Evolutionary conservation across 2,113 vertebrate genomes (phyloP).

Genomic region (Orthonyx spaldingii): DNA sequence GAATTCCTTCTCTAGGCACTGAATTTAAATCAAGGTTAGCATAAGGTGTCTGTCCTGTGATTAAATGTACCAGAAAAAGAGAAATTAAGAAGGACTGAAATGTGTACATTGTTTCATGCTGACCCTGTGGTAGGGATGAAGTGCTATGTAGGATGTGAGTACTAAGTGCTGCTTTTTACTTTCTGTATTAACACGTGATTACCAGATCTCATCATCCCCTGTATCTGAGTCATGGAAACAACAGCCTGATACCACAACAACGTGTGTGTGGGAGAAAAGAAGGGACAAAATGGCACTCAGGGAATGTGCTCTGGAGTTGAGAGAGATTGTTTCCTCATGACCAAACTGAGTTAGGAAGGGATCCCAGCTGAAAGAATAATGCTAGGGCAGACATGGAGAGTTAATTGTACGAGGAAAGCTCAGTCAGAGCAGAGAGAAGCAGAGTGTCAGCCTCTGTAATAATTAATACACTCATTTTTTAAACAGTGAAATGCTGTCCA

Average conservation of each 20-base stretch:
- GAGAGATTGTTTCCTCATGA: neutral
- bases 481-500: neutral
- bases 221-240: neutral
- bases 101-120: neutral
- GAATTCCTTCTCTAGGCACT: neutral
- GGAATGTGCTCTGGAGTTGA: neutral
- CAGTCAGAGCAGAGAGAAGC: neutral
- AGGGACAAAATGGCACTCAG: neutral
- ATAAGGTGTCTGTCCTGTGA: neutral
- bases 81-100: neutral
- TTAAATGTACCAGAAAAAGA: neutral
- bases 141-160: neutral
- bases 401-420: neutral
- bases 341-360: neutral
- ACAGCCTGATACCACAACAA: neutral
- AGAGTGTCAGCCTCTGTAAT: neutral
- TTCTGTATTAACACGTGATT: neutral
- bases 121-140: neutral
- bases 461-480: neutral
- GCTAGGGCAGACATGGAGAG: neutral
- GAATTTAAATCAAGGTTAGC: neutral
- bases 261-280: neutral
- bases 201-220: neutral
- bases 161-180: neutral
- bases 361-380: neutral